Evolutionary conservation across 2,113 vertebrate genomes (phyloP), one percentile per base, ranked within the genome.

Genomic region (Ictidomys tridecemlineatus): DNA sequence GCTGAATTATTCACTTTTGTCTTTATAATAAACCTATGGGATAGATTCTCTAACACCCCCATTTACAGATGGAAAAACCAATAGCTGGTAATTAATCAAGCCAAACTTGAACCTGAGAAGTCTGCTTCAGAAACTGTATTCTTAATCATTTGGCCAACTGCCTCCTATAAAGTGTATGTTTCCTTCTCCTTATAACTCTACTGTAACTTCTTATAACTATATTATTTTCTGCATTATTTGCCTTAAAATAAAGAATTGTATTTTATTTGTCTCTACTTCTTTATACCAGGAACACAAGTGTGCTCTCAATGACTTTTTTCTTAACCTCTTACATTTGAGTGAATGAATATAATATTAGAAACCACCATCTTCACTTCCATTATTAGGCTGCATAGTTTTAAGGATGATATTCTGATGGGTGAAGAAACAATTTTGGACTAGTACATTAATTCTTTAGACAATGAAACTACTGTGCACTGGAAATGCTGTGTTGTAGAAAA

Each of bases 191-290:
- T 78, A 3, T 58, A 67, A 39, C 61, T 76, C 84, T 30, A 20
- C 26, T 53, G n/a, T 10, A 58, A 20, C 56, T 56, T 56, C 56
- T 53, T 53, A 53, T 56, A 56, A 78, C 24, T 74, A 53, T 45
- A 45, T 65, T 78, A 2, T 79, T 45, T 56, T 42, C 69, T 91
- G 22, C 63, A 84, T 67, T 42, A 16, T 51, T 90, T 84, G 45
- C 51, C 51, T 93, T 85, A 72, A 85, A 87, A 85, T 51, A 56
- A 76, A 94, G 65, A 7, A 51, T 80, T 80, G 1, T 28, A 12
- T 91, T 96, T 87, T 89, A 48, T 63, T 88, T 51, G 5, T 85
- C 56, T 84, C 42, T 5, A 80, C 56, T 79, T 94, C 77, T 83
- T 83, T 86, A n/a, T 88, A 12, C 58, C 42, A 84, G 58, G 63